Evolutionary conservation across 2,888 invertebrate species (phyloP).

Genomic region (Ophion obscuratus): DNA sequence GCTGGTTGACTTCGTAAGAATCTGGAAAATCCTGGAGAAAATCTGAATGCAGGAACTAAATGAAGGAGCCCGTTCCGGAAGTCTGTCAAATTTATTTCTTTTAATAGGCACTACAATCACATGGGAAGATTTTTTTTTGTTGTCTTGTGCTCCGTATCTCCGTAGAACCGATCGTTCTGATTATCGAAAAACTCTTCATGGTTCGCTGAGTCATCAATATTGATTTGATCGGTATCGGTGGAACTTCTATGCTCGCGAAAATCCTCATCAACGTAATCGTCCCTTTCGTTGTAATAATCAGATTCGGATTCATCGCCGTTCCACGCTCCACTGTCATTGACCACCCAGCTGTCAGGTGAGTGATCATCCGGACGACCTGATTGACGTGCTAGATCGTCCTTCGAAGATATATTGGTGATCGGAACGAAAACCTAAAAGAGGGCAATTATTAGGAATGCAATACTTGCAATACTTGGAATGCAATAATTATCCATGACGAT

Average conservation of each 20-base stretch:
- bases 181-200: slow-evolving; percentile 24
- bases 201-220: slow-evolving; percentile 19
- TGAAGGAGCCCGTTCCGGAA: not conserved
- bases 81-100: slow-evolving; percentile 8
- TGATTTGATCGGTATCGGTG: slow-evolving; percentile 29
- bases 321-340: slow-evolving; percentile 5
- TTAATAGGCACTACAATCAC: slow-evolving; percentile 7
- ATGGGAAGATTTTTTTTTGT: slow-evolving; percentile 57
- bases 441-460: not conserved
- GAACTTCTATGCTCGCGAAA: slow-evolving; percentile 28
- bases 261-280: slow-evolving; percentile 45
- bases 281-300: slow-evolving; percentile 59
- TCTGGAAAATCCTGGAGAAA: no score
- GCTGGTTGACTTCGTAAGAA: not conserved
- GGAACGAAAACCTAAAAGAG: not conserved
- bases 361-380: slow-evolving; percentile 17
- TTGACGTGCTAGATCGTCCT: not conserved
- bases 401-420: not conserved
- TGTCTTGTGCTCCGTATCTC: slow-evolving; percentile 49
- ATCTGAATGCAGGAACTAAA: not conserved
- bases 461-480: not conserved
- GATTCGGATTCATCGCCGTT: slow-evolving; percentile 21
- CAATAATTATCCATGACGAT: not conserved
- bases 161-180: slow-evolving; percentile 38
- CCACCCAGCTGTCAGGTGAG: slow-evolving; percentile 7